Conservation (phyloP, 2,888 invertebrate genomes). For the Acronicta alni region DNA sequence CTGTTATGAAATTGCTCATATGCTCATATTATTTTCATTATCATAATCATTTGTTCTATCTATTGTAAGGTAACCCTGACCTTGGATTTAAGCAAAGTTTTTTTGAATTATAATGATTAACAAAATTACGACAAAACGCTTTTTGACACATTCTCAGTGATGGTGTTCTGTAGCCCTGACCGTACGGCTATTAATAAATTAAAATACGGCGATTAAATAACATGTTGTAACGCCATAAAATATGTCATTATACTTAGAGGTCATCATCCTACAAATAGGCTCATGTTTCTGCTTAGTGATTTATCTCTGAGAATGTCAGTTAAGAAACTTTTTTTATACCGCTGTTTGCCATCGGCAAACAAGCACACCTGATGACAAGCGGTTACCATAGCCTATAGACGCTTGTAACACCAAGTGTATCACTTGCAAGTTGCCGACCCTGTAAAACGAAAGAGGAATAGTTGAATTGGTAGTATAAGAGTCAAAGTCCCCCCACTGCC, state of each 20-base stretch:
- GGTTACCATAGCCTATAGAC: too few relatives aligned
- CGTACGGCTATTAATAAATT: conserved; percentile 1
- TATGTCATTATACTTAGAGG: conserved; percentile 19
- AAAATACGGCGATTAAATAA: too few relatives aligned
- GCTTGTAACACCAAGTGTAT: too few relatives aligned
- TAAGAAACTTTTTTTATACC: too few relatives aligned
- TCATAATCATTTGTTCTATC: not conserved
- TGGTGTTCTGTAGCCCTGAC: conserved; percentile 14
- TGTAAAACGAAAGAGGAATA: too few relatives aligned
- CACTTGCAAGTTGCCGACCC: too few relatives aligned
- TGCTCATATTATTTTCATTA: not conserved
- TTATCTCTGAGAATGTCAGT: conserved; percentile 4
- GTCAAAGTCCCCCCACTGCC: too few relatives aligned
- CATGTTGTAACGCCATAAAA: conserved; percentile 13
- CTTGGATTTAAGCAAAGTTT: not conserved
- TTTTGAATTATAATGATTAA: not conserved
- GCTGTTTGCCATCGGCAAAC: too few relatives aligned
- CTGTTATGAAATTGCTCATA: not conserved
- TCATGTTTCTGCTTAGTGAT: conserved; percentile 12
- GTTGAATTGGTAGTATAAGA: too few relatives aligned
- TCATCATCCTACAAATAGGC: conserved; percentile 22
- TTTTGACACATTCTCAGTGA: conserved; percentile 3
- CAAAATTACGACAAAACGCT: not conserved
- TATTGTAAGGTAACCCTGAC: not conserved
- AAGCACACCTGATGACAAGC: too few relatives aligned